phyloP scores from a whole-genome alignment of 2,888 invertebrate species.

The Priapulus caudatus region DNA sequence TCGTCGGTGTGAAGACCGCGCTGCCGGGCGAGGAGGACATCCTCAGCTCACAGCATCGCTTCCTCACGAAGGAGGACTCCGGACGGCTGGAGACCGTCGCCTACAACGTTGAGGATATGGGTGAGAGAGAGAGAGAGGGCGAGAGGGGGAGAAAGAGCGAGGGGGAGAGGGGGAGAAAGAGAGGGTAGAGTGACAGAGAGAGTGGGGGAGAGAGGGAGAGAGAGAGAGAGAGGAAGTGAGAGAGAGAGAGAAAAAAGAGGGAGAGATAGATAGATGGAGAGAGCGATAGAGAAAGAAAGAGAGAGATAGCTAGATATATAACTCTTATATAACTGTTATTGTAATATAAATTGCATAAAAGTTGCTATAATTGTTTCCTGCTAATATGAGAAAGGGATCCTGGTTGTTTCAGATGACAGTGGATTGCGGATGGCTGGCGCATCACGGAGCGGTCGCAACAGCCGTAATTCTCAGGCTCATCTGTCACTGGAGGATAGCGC shows the following conservation, averaged over 20 bases:
- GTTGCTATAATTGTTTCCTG: too few species aligned
- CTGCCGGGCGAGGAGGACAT: conserved; percentile 24
- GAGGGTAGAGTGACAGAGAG: conserved; percentile 7
- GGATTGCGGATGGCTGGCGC: background rate
- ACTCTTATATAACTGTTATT: too few species aligned
- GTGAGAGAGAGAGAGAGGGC: background rate
- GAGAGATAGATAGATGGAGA: too few species aligned
- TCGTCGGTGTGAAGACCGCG: conserved; percentile 43
- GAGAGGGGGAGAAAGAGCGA: background rate
- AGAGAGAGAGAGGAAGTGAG: too few species aligned
- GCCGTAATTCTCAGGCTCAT: background rate
- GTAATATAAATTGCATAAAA: too few species aligned
- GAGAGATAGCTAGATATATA: too few species aligned
- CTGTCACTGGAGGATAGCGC: background rate
- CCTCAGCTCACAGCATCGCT: conserved; percentile 6
- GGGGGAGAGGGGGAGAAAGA: conserved; percentile 5
- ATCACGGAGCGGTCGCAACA: background rate
- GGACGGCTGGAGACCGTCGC: background rate
- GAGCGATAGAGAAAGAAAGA: too few species aligned
- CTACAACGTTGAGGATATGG: background rate
- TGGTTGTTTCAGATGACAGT: background rate
- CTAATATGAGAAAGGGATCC: too few species aligned
- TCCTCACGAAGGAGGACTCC: background rate
- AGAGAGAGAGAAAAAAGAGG: too few species aligned
- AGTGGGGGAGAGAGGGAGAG: too few species aligned